These are phyloP conservation scores for Artibeus jamaicensis DNA, from an alignment of 2,797 vertebrate genomes.

Conservation along the genomic window DNA sequence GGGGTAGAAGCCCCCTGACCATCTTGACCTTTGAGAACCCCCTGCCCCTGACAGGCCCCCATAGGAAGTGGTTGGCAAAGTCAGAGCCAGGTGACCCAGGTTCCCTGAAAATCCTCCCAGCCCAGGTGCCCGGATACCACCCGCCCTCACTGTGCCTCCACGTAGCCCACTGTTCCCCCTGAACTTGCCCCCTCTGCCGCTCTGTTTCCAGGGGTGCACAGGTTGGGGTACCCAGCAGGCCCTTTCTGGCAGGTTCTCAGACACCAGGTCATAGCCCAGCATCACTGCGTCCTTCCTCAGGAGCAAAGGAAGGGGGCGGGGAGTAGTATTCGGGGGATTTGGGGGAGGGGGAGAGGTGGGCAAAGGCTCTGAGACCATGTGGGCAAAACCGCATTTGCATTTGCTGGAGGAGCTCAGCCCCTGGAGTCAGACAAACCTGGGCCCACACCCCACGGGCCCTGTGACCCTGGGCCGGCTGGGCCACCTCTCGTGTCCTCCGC, in stretches of 20 bases:
- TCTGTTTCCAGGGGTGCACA: background rate
- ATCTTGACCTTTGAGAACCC: background rate
- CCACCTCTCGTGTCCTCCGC: too few species aligned
- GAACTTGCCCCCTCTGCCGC: background rate
- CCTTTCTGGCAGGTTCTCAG: background rate
- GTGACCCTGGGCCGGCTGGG: too few species aligned
- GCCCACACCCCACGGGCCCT: too few species aligned
- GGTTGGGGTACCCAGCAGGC: background rate
- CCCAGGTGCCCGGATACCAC: too few species aligned
- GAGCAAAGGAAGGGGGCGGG: background rate
- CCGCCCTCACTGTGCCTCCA: background rate
- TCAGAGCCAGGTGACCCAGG: background rate
- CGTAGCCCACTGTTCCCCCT: background rate
- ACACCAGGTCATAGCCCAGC: background rate
- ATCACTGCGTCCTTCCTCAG: background rate
- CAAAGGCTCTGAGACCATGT: background rate
- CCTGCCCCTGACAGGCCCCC: background rate
- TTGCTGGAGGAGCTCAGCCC: background rate
- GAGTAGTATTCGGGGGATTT: background rate
- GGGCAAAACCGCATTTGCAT: fast-evolving
- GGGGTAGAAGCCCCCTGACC: background rate
- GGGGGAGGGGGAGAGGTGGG: too few species aligned
- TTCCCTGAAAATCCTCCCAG: background rate
- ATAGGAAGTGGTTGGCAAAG: background rate
- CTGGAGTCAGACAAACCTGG: background rate